phyloP scores from a whole-genome alignment of 2,888 invertebrate genomes.

The Lagria hirta region DNA sequence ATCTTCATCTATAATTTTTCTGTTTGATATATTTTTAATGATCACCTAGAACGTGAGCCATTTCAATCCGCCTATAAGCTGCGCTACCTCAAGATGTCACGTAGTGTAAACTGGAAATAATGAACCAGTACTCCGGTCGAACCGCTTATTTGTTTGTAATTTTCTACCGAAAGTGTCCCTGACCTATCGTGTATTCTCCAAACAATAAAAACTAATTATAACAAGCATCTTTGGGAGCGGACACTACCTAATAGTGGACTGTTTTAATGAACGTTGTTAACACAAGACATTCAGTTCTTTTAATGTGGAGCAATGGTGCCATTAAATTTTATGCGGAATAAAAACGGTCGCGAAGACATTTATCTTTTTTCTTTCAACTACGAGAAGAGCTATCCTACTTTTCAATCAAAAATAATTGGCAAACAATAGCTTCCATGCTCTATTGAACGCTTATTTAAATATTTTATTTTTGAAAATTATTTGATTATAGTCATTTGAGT shows the following conservation, averaged over 20 bases:
- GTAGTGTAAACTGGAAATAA: too few relatives aligned
- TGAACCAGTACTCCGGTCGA: too few relatives aligned
- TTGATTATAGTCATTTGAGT: background rate
- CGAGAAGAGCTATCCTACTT: background rate
- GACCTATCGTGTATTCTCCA: conserved; percentile 6
- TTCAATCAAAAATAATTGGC: background rate
- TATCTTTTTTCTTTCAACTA: background rate
- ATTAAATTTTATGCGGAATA: conserved; percentile 4
- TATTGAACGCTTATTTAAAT: too few relatives aligned
- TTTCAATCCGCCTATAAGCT: too few relatives aligned
- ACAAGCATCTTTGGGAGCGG: conserved; percentile 7
- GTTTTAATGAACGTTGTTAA: conserved; percentile 5
- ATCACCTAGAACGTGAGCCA: conserved; percentile 8
- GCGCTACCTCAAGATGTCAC: too few relatives aligned
- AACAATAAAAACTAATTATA: conserved; percentile 7
- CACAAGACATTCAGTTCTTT: conserved; percentile 4
- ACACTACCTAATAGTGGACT: conserved; percentile 8
- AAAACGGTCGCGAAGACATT: background rate
- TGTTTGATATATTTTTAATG: conserved; percentile 17
- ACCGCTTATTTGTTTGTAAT: too few relatives aligned
- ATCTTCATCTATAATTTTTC: conserved; percentile 11
- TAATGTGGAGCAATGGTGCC: conserved; percentile 1
- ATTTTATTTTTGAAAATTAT: conserved; percentile 3
- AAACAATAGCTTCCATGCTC: too few relatives aligned
- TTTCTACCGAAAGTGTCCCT: conserved; percentile 3